These are phyloP conservation scores for Salmo trutta DNA, from an alignment of 2,797 vertebrate genomes.

Conservation along the genomic window DNA sequence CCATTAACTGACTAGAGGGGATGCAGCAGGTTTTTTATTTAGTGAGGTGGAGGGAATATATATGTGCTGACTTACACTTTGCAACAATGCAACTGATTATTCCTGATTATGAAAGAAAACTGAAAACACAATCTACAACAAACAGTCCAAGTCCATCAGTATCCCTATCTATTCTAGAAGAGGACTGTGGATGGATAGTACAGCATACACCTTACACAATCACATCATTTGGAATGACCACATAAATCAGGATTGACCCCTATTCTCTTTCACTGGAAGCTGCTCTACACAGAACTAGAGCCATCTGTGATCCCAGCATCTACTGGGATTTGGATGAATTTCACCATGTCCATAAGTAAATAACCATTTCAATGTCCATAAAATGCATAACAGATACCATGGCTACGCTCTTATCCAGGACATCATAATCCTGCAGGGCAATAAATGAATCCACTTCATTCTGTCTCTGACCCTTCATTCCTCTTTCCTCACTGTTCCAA, in stretches of 20 bases:
- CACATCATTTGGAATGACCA: neutral
- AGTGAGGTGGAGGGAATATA: neutral
- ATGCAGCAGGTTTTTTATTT: neutral
- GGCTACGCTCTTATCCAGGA: neutral
- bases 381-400: neutral
- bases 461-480: neutral
- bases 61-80: neutral
- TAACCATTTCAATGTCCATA: neutral
- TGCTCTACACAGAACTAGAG: neutral
- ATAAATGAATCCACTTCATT: neutral
- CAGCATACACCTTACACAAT: neutral
- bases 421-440: neutral
- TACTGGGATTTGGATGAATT: neutral
- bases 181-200: neutral
- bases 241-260: neutral
- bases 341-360: neutral
- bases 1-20: neutral
- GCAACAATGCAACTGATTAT: neutral
- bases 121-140: neutral
- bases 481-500: neutral
- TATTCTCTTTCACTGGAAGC: neutral
- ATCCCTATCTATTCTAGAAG: neutral
- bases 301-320: neutral
- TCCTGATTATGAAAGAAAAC: neutral
- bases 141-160: neutral